phyloP scores from a whole-genome alignment of 1,140 invertebrate species.

The Ceratoteleas bidentatus region DNA sequence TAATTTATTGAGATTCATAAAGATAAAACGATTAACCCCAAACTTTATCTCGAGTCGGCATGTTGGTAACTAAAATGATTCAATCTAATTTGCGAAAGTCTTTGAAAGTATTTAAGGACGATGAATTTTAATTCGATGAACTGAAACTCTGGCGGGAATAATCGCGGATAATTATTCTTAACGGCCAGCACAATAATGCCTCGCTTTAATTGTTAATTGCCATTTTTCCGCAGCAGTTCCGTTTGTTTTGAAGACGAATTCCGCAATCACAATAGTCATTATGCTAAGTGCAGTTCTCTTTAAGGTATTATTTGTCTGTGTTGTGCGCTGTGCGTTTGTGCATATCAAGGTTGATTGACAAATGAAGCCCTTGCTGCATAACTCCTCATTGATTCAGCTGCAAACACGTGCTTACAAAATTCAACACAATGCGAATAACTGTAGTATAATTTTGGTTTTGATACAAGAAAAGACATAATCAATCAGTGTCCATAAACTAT shows the following conservation, averaged over 20 bases:
- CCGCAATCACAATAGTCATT: neutral
- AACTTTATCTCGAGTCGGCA: conserved; percentile 50
- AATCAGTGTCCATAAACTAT: no score
- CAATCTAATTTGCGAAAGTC: conserved; percentile 54
- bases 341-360: no score
- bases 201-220: conserved; percentile 10
- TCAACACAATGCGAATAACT: no score
- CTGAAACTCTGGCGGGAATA: conserved; percentile 36
- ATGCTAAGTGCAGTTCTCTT: conserved; percentile 9
- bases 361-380: no score
- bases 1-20: conserved; percentile 59
- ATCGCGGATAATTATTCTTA: conserved; percentile 29
- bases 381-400: no score
- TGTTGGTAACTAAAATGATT: conserved; percentile 50
- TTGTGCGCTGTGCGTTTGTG: neutral
- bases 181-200: conserved; percentile 8
- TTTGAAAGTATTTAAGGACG: conserved; percentile 46
- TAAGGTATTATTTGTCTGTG: conserved; percentile 3
- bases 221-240: conserved; percentile 1
- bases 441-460: no score
- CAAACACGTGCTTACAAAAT: no score
- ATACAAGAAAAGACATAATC: no score
- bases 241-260: neutral
- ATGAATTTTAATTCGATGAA: conserved; percentile 57
- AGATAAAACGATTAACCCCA: conserved; percentile 58